These are phyloP conservation scores for Uropetala carovei DNA, from an alignment of 2,888 invertebrate genomes.

Conservation along the genomic window DNA sequence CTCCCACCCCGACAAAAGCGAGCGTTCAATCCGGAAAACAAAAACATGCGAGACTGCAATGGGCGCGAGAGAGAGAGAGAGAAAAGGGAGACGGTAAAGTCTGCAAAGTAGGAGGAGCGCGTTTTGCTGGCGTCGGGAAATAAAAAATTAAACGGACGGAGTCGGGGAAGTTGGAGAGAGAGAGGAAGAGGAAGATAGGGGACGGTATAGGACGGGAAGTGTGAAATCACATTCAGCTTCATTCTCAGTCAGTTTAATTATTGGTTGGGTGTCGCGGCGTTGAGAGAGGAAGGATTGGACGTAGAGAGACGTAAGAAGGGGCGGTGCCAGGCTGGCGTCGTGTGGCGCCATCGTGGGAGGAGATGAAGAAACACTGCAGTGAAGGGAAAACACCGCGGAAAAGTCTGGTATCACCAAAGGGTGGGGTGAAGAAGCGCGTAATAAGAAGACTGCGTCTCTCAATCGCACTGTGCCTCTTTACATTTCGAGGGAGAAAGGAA, in stretches of 20 bases:
- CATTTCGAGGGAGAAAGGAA: background rate
- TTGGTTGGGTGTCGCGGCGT: conserved; percentile 25
- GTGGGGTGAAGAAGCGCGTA: background rate
- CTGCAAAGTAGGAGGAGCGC: background rate
- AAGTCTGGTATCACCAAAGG: background rate
- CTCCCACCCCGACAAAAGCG: conserved; percentile 51
- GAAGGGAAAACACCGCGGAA: background rate
- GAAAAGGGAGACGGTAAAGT: background rate
- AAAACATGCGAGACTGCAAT: conserved; percentile 44
- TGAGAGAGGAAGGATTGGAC: background rate
- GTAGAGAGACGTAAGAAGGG: background rate
- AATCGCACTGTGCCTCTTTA: background rate
- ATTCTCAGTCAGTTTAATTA: conserved; percentile 52
- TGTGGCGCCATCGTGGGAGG: conserved; percentile 29
- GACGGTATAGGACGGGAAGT: background rate
- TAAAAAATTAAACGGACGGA: background rate
- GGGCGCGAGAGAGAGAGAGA: conserved; percentile 6
- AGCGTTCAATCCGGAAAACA: conserved; percentile 54
- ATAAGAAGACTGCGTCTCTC: background rate
- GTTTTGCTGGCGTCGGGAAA: background rate
- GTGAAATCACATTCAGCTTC: conserved; percentile 55
- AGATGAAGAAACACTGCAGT: conserved; percentile 13
- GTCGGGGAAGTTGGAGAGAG: background rate
- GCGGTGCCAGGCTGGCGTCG: background rate
- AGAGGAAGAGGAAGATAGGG: background rate